These are phyloP conservation scores for Morpho achilles DNA, from an alignment of 2,888 invertebrate species.

Conservation along the genomic window DNA sequence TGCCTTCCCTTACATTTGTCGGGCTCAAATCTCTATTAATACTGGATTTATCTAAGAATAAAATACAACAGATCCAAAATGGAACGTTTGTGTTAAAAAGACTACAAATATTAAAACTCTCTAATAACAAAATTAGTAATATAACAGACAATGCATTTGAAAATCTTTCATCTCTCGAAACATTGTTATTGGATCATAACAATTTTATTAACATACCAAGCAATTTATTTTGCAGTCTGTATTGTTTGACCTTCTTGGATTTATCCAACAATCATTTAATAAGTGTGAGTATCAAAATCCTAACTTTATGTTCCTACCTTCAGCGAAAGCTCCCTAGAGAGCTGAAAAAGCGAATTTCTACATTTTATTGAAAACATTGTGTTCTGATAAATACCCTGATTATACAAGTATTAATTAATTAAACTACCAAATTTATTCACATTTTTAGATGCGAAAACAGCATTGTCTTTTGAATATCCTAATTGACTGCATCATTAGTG, in stretches of 20 bases:
- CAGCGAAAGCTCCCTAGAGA: too few relatives aligned
- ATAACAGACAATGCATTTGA: conserved; percentile 78
- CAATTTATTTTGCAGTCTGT: conserved; percentile 67
- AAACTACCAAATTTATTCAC: too few relatives aligned
- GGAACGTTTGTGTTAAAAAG: conserved; percentile 78
- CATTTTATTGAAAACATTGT: too few relatives aligned
- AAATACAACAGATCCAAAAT: conserved; percentile 78
- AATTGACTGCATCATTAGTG: too few relatives aligned
- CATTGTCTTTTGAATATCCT: too few relatives aligned
- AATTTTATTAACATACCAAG: conserved; percentile 68
- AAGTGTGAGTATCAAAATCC: conserved; percentile 50
- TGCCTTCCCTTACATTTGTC: conserved; percentile 79
- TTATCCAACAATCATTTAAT: conserved; percentile 76
- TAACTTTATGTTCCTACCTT: too few relatives aligned
- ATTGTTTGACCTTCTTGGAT: conserved; percentile 73
- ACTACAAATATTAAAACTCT: conserved; percentile 82
- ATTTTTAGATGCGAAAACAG: too few relatives aligned
- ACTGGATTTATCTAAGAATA: conserved; percentile 85
- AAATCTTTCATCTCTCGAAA: conserved; percentile 70
- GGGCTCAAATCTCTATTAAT: conserved; percentile 80
- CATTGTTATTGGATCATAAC: conserved; percentile 77
- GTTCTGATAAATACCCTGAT: too few relatives aligned
- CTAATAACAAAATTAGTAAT: conserved; percentile 82
- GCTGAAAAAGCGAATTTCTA: too few relatives aligned
- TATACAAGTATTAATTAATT: too few relatives aligned